A percentile compares a stretch with the other conserved stretches of the same genome.
Evolutionary conservation across 2,113 vertebrate genomes (phyloP).

Genomic region (Sphyrna mokarran): DNA sequence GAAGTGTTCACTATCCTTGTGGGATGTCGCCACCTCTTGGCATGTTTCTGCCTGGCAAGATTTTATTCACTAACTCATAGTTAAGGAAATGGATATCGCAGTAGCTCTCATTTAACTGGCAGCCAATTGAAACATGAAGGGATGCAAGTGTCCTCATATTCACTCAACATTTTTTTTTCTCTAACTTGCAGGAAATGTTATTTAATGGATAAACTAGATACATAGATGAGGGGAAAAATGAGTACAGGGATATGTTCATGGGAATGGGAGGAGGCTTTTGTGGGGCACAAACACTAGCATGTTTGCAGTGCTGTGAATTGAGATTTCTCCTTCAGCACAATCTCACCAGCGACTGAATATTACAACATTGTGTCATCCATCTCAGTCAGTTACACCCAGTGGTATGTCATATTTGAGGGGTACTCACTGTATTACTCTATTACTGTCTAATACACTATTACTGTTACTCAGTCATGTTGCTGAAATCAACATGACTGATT

Average conservation of each 20-base stretch:
- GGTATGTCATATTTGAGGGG: not conserved
- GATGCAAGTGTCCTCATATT: not conserved
- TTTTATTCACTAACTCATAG: not conserved
- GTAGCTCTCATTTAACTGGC: not conserved
- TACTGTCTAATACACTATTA: too few relatives aligned
- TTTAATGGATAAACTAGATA: not conserved
- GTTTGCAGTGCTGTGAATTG: not conserved
- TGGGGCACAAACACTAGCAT: too few relatives aligned
- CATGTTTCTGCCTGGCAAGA: not conserved
- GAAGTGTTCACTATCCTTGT: not conserved
- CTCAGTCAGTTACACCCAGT: not conserved
- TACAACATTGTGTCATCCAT: not conserved
- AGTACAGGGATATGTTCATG: not conserved
- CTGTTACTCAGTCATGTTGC: too few relatives aligned
- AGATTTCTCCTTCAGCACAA: not conserved
- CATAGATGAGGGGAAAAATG: not conserved
- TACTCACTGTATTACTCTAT: not conserved
- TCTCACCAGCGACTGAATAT: not conserved
- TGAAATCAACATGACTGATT: not conserved
- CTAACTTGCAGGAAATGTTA: not conserved
- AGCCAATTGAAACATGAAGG: not conserved
- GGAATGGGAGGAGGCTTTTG: too few relatives aligned
- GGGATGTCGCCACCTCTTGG: not conserved
- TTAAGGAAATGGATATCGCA: not conserved
- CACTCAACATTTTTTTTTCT: not conserved